Base-by-base conservation (phyloP, 2,113 vertebrate genomes). In the Gymnogyps californianus region DNA sequence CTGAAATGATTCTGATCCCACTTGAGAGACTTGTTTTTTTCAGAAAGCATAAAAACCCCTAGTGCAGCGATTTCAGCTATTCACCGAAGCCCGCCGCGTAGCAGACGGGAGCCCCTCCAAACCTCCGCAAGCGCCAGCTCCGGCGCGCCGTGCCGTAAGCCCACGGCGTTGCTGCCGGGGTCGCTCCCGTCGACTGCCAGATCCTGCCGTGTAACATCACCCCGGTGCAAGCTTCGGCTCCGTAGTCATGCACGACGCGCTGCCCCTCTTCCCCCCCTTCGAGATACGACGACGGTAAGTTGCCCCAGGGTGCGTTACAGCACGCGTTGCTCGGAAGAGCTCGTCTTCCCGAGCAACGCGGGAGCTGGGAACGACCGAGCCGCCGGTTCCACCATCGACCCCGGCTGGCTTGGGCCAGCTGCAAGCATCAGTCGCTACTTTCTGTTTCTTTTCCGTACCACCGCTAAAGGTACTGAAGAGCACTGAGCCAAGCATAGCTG, bases 81-180 rank as follows among this genome's bases (percentile, higher is more conserved):
- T 16, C 58, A 14, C 10, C 2, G 9, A 16, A 32, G 7, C 1
- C 2, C 7, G 32, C 17, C 16, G 16, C 6, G 40, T 7, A 9
- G 22, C 21, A 8, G 28, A 6, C 1, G 21, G 54, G 58, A 19
- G n/a, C 62, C 20, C 12, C 44, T 13, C 20, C 3, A 13, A 36
- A 59, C 7, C 44, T 8, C 32, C 16, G 1, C 15, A 12, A 20
- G 42, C 5, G 1, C 31, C 40, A 40, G 57, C 38, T 22, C 25
- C 4, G 2, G 16, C 9, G 9, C 22, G 57, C 47, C 16, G 21
- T 12, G 47, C 38, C 13, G 18, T 29, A 19, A 44, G 32, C 20
- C 31, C 31, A 22, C 20, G 16, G 46, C 16, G 13, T 38, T 36
- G 9, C 29, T 52, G 36, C 76, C 26, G n/a, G 26, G 34, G 21